Evolutionary conservation across 2,113 vertebrate genomes (phyloP).

Genomic region (Antennarius striatus): DNA sequence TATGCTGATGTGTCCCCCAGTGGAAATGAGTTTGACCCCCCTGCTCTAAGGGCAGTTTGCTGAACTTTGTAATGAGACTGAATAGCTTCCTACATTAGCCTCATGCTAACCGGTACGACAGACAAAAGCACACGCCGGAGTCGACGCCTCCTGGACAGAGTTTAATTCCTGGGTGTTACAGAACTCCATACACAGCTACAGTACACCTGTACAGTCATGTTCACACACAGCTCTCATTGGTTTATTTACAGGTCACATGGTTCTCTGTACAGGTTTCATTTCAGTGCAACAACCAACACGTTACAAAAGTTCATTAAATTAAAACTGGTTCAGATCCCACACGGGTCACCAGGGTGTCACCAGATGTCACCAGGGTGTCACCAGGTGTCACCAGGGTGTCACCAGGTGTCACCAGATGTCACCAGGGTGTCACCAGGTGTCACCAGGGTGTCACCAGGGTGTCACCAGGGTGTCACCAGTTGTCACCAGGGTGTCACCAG

Average conservation of each 20-base stretch:
- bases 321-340: conserved; percentile 88
- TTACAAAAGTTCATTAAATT: conserved; percentile 97
- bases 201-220: conserved; percentile 90
- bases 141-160: conserved; percentile 81
- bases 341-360: conserved; percentile 78
- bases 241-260: conserved; percentile 92
- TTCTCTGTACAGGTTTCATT: conserved; percentile 93
- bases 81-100: no score
- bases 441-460: no score
- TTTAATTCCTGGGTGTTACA: conserved; percentile 96
- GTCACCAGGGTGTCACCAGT: no score
- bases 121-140: background rate
- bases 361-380: no score
- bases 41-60: no score
- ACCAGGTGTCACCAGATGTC: no score
- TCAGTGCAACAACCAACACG: conserved; percentile 99
- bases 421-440: no score
- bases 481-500: no score
- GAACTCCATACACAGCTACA: conserved; percentile 99
- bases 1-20: no score
- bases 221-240: conserved; percentile 90
- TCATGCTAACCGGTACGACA: background rate
- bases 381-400: no score
- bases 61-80: no score
- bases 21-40: no score